These are phyloP conservation scores for Caenorhabditis wallacei DNA, from an alignment of 2,888 invertebrate species.

Conservation along the genomic window DNA sequence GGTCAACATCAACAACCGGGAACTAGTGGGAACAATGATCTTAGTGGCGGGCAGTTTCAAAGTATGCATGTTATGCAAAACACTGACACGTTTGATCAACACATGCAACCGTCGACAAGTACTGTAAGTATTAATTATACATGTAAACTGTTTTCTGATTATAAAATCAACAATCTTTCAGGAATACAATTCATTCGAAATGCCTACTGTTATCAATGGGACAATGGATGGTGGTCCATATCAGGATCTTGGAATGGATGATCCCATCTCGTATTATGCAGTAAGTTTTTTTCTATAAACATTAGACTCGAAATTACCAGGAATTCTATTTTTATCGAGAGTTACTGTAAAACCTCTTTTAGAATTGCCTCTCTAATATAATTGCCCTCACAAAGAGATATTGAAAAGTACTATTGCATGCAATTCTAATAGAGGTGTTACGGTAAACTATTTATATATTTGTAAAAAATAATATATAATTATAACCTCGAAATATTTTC, in stretches of 20 bases:
- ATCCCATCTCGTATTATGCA: constrained; percentile 45
- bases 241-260: constrained; percentile 38
- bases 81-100: constrained; percentile 18
- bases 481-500: too few relatives aligned
- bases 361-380: too few relatives aligned
- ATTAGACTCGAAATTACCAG: too few relatives aligned
- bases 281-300: constrained; percentile 27
- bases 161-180: not conserved
- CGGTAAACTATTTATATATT: too few relatives aligned
- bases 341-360: too few relatives aligned
- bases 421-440: too few relatives aligned
- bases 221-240: constrained; percentile 25
- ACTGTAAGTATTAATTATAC: constrained; percentile 28
- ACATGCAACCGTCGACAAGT: constrained; percentile 47
- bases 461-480: too few relatives aligned
- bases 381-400: too few relatives aligned
- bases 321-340: too few relatives aligned
- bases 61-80: constrained; percentile 59
- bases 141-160: not conserved
- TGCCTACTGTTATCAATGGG: constrained; percentile 43
- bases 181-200: constrained; percentile 61
- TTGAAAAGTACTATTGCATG: too few relatives aligned
- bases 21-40: constrained; percentile 10
- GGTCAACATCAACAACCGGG: constrained; percentile 32
- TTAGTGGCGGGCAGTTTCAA: constrained; percentile 42